phyloP scores from a whole-genome alignment of 2,113 vertebrate species.

The Neolamprologus caudopunctatus region DNA sequence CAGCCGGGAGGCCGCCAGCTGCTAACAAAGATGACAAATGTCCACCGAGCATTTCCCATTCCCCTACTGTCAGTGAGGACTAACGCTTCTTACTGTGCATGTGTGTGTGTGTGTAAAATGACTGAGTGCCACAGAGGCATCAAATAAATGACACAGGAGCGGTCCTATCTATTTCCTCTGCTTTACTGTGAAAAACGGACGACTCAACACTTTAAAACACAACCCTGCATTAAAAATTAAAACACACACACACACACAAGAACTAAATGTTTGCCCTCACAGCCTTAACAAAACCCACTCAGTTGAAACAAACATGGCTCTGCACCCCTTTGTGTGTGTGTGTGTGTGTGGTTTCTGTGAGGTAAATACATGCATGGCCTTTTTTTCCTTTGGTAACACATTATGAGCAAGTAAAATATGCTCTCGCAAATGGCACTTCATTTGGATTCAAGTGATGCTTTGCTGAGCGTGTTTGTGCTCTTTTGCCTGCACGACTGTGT shows the following conservation, averaged over 20 bases:
- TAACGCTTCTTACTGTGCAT: slow-evolving; percentile 3
- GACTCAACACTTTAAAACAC: neutral
- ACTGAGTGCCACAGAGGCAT: neutral
- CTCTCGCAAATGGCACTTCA: slow-evolving; percentile 11
- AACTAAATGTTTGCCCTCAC: slow-evolving; percentile 29
- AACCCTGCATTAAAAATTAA: neutral
- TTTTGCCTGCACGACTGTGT: neutral
- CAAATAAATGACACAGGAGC: slow-evolving; percentile 52
- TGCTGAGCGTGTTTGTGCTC: slow-evolving; percentile 7
- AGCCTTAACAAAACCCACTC: slow-evolving; percentile 25
- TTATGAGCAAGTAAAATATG: slow-evolving; percentile 31
- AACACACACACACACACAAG: neutral
- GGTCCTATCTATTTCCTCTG: slow-evolving; percentile 41
- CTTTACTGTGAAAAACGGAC: slow-evolving; percentile 35
- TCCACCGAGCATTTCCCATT: slow-evolving; percentile 53
- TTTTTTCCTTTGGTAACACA: neutral
- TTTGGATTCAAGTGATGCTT: slow-evolving; percentile 30
- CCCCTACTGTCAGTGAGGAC: slow-evolving; percentile 49
- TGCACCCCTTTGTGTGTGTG: neutral
- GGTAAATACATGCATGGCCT: neutral
- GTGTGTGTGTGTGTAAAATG: neutral
- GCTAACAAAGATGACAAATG: slow-evolving; percentile 59
- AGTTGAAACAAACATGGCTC: slow-evolving; percentile 12
- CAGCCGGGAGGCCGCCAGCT: slow-evolving; percentile 42
- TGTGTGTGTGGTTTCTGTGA: neutral